Conservation (phyloP, 2,113 vertebrate species). For the Eulemur macaco region DNA sequence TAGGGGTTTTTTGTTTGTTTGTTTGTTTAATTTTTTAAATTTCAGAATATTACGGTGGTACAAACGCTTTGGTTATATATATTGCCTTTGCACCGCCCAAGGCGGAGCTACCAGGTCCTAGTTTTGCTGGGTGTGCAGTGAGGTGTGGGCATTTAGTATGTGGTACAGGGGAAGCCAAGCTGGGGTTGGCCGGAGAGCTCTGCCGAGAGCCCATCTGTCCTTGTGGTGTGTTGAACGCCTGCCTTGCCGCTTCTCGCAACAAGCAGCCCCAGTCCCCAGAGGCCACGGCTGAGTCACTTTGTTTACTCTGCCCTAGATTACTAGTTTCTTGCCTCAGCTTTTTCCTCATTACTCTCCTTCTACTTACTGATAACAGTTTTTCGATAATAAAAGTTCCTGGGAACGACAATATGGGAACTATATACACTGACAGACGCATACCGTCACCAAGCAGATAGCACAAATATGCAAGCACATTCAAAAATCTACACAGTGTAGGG, state of each 20-base stretch:
- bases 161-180: neutral
- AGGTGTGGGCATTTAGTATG: neutral
- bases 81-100: no score
- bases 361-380: constrained; percentile 12
- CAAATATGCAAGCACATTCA: neutral
- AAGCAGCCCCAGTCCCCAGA: neutral
- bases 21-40: no score
- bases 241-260: neutral
- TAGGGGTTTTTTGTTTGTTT: no score
- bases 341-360: constrained; percentile 4
- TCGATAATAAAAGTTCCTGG: neutral
- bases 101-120: neutral
- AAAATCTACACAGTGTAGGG: neutral
- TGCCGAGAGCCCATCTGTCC: neutral
- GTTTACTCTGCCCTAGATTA: neutral
- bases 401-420: neutral
- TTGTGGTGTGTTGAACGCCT: neutral
- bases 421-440: neutral
- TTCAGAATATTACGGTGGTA: no score
- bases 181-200: neutral
- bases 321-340: neutral
- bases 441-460: neutral
- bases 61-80: no score
- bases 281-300: constrained; percentile 36
- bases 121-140: neutral